Evolutionary conservation across 2,113 vertebrate genomes (phyloP).

Genomic region (Poeciliopsis retropinna): DNA sequence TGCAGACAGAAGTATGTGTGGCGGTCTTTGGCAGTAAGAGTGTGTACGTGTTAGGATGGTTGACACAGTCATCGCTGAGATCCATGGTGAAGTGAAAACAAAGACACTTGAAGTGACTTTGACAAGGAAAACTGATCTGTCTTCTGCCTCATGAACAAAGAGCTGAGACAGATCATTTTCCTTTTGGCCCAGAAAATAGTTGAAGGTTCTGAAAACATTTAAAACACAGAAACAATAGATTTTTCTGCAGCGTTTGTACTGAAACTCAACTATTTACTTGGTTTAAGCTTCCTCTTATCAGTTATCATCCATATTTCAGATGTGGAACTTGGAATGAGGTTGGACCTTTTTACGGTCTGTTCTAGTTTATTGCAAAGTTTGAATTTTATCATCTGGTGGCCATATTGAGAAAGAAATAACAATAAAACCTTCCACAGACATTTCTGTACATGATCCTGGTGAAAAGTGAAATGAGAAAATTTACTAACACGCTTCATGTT

Average conservation of each 20-base stretch:
- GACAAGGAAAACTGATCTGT: slow-evolving; percentile 7
- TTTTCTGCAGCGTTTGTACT: background rate
- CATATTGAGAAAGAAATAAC: background rate
- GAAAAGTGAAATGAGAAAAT: background rate
- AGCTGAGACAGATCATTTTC: background rate
- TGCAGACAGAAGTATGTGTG: slow-evolving; percentile 2
- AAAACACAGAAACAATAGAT: background rate
- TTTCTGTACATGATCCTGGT: background rate
- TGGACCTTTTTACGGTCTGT: background rate
- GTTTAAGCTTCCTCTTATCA: background rate
- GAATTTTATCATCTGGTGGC: slow-evolving; percentile 1
- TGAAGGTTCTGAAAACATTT: background rate
- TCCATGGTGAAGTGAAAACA: slow-evolving; percentile 26
- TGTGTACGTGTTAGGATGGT: background rate
- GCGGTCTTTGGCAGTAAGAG: background rate
- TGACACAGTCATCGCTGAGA: slow-evolving; percentile 19
- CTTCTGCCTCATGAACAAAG: background rate
- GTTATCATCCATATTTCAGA: slow-evolving; percentile 1
- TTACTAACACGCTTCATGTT: background rate
- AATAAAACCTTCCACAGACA: background rate
- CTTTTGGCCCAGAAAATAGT: background rate
- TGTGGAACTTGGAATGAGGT: background rate
- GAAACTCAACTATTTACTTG: background rate
- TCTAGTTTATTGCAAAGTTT: too few relatives aligned
- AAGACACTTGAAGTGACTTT: slow-evolving; percentile 10